These are phyloP conservation scores for Anoncus sp. DNA, from an alignment of 2,888 invertebrate genomes.

Conservation along the genomic window DNA sequence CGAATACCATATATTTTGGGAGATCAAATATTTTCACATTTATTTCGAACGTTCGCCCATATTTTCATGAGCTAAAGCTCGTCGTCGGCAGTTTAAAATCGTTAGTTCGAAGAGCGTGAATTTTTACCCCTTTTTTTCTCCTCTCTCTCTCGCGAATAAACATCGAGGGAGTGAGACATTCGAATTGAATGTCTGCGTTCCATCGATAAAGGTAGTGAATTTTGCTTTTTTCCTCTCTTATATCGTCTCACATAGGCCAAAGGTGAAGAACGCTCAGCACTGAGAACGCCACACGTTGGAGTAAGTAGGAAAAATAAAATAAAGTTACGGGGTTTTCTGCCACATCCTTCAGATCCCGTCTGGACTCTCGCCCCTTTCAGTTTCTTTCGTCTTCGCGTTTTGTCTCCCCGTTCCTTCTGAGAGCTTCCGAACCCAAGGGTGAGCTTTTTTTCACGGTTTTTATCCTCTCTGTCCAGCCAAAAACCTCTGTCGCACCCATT, in stretches of 20 bases:
- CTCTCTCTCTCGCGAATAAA: not conserved
- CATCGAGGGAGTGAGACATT: conserved; percentile 22
- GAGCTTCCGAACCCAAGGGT: conserved; percentile 20
- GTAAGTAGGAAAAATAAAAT: conserved; percentile 23
- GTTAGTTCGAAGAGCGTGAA: not conserved
- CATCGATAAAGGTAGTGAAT: conserved; percentile 47
- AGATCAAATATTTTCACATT: too few species aligned
- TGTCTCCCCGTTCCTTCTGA: conserved; percentile 5
- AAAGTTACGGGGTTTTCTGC: conserved; percentile 4
- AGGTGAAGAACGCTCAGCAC: conserved; percentile 22
- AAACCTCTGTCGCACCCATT: too few species aligned
- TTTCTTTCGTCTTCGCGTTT: conserved; percentile 34
- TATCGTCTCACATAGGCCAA: not conserved
- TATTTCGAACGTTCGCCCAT: too few species aligned
- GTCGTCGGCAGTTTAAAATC: conserved; percentile 9
- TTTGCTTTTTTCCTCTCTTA: conserved; percentile 22
- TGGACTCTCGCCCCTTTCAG: conserved; percentile 17
- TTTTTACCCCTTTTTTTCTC: not conserved
- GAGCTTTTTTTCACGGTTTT: conserved; percentile 34
- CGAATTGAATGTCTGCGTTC: conserved; percentile 42
- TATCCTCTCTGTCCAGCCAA: conserved; percentile 42
- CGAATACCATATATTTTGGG: too few species aligned
- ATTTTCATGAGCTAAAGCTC: not conserved
- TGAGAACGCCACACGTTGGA: not conserved
- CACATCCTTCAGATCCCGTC: conserved; percentile 25